Base-by-base conservation (phyloP, 2,113 vertebrate genomes). In the Guaruba guarouba region DNA sequence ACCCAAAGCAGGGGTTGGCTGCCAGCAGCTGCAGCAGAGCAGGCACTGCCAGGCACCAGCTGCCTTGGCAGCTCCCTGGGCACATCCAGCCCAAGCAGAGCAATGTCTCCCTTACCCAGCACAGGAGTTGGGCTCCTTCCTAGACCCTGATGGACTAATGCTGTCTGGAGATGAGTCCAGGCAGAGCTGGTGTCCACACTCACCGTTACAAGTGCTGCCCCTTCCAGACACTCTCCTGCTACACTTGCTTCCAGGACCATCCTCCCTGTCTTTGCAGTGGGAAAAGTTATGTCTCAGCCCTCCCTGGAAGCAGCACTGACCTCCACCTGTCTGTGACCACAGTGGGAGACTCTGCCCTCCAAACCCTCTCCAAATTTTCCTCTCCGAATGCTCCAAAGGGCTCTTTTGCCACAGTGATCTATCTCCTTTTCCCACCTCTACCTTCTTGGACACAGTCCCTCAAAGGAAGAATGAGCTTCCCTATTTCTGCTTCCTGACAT, bases 191-290 rank as follows among this genome's bases (percentile, higher is more conserved):
- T 1, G 2, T 2, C 57, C 35, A 18, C 28, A 35, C 68, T 64
- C 2, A 1, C 6, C 1, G 0, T 17, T 5, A 1, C 0, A 14
- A 63, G 25, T 0, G 15, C 63, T 80, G 55, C 14, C 61, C 25
- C 35, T 15, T 44, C 44, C 77, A 17, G 17, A 31, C 29, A 5
- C 29, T 8, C 48, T 39, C 24, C n/a, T 10, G 48, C 39, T n/a
- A 3, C 0, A 0, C 9, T 1, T 4, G 3, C 64, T 52, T 10
- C 35, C 24, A 10, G 31, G 43, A 48, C 24, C 39, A 14, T 25
- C 29, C 31, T 44, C 89, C 67, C 31, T 14, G 3, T 8, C 49
- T 19, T 5, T 12, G 19, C 39, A 31, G 59, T 11, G n/a, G 31
- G 25, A 67, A 41, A 79, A 48, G 24, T 0, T 8, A 17, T 4